phyloP scores from a whole-genome alignment of 2,888 invertebrate species.

The Gibbula magus region DNA sequence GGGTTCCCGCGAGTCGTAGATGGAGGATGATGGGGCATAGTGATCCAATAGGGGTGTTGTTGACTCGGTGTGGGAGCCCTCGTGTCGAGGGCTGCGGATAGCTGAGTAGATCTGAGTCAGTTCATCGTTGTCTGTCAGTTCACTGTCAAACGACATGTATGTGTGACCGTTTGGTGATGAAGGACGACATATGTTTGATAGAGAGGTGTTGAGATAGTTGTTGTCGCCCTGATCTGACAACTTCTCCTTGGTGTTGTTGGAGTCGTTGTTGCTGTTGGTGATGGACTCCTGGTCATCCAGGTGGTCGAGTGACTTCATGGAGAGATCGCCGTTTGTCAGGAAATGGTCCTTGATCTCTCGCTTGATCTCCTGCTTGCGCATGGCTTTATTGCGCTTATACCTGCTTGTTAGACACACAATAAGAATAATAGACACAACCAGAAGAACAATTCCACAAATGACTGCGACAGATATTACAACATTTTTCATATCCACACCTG shows the following conservation, averaged over 20 bases:
- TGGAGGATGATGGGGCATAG: conserved; percentile 49
- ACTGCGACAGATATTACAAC: conserved; percentile 60
- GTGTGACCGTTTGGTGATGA: conserved; percentile 57
- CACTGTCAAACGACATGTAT: conserved; percentile 68
- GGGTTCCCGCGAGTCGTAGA: conserved; percentile 43
- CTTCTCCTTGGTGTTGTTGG: conserved; percentile 34
- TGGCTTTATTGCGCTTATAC: conserved; percentile 51
- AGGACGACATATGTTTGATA: conserved; percentile 25
- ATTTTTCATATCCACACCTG: conserved; percentile 38
- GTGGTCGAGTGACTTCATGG: conserved; percentile 25
- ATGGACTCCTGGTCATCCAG: conserved; percentile 39
- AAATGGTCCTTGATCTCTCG: conserved; percentile 65
- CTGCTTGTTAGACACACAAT: conserved; percentile 49
- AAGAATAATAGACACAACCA: conserved; percentile 50
- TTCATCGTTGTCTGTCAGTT: conserved; percentile 61
- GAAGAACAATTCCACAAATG: conserved; percentile 59
- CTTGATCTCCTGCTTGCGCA: conserved; percentile 56
- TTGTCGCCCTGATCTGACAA: conserved; percentile 26
- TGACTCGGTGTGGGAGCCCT: conserved; percentile 64
- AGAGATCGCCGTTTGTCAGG: conserved; percentile 57
- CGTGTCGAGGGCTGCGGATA: conserved; percentile 45
- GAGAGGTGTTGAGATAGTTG: conserved; percentile 36
- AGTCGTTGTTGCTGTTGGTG: conserved; percentile 41
- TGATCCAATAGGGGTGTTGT: conserved; percentile 63
- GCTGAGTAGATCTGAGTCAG: conserved; percentile 51